These are phyloP conservation scores for Hymenochirus boettgeri DNA, from an alignment of 2,113 vertebrate species.

Conservation along the genomic window DNA sequence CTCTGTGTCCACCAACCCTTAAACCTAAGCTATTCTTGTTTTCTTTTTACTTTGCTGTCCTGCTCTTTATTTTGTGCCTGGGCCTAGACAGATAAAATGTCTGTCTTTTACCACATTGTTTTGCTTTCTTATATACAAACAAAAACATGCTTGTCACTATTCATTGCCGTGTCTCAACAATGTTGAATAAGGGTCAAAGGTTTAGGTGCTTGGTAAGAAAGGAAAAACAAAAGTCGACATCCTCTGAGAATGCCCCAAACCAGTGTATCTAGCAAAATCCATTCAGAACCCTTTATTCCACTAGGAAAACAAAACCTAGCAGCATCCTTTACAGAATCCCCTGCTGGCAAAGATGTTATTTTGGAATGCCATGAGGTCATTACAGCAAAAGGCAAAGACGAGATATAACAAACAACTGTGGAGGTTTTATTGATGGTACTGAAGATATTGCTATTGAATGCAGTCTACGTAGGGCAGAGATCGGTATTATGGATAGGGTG, in stretches of 20 bases:
- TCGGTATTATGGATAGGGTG: background rate
- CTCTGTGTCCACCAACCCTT: too few species aligned
- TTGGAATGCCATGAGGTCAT: background rate
- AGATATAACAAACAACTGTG: background rate
- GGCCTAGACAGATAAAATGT: background rate
- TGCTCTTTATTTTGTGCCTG: background rate
- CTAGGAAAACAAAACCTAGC: background rate
- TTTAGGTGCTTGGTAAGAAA: conserved; percentile 10
- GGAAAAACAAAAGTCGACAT: conserved; percentile 9
- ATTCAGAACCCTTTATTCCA: conserved; percentile 1
- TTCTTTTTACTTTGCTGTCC: background rate
- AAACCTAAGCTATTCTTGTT: too few species aligned
- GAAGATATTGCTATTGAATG: background rate
- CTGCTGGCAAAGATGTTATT: background rate
- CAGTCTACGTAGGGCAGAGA: background rate
- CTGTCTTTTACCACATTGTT: conserved; percentile 8
- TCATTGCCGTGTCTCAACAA: conserved; percentile 21
- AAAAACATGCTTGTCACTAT: conserved; percentile 1
- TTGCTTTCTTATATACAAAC: background rate
- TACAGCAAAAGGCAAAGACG: background rate
- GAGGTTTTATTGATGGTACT: background rate
- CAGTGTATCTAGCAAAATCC: background rate
- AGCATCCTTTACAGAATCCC: background rate
- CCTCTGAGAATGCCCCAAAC: conserved; percentile 5
- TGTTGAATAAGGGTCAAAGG: conserved; percentile 13